Base-by-base conservation (phyloP, 2,797 vertebrate species). In the Dendrocincla tyrannina region DNA sequence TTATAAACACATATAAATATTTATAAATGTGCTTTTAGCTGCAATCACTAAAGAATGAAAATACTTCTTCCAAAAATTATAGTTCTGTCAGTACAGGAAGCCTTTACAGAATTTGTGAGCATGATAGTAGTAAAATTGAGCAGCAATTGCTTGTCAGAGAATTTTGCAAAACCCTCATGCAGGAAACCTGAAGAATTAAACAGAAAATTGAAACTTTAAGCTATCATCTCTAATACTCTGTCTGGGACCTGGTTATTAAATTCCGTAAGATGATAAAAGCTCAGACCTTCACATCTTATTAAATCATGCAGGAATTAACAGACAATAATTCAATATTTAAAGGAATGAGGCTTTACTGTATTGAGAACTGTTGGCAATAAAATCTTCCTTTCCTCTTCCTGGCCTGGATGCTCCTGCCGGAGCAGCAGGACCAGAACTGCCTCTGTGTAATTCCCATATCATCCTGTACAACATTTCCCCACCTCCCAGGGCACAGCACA, bases 241-340 rank as follows among this genome's bases (percentile, higher is more conserved):
- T 27, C 75, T 91, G 85, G 69, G 81, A 75, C 55, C 76, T 41
- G 42, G 30, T 88, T 94, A 95, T 92, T 96, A 89, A 91, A 91
- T 94, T 90, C 87, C 3, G 0, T 80, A 50, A 88, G 58, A 80
- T 60, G 85, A 85, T 80, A 89, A 91, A 94, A 80, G 24, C 56
- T 33, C 27, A 60, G 47, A 76, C 46, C 37, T 79, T 94, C 78
- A 50, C 42, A 27, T 94, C 94, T 89, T 78, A 88, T 96, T 96
- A 82, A 94, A 88, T 80, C 73, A 89, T 41, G 22, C 4, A 46
- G 39, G 68, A 91, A 89, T 89, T 94, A 92, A 18, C 46, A 82
- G 77, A 19, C 56, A 74, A 68, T 85, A 19, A 70, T 47, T 77
- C 83, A 67, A 73, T 75, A 50, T 70, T 69, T 58, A 84, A 89